Evolutionary conservation across 2,888 invertebrate species (phyloP).

Genomic region (Helleia helle): DNA sequence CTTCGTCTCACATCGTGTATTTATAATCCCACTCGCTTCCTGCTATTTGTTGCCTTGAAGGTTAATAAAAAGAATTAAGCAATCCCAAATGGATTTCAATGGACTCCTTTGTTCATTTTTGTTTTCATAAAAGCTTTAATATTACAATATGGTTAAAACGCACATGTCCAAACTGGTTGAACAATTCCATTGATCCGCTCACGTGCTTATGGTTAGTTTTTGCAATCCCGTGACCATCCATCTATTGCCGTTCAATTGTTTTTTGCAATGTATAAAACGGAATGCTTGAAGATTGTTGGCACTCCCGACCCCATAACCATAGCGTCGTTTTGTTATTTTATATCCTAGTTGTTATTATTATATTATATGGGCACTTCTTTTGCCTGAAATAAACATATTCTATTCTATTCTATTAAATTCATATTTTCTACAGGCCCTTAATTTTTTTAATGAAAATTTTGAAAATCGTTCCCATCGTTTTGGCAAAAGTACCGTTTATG

Average conservation of each 20-base stretch:
- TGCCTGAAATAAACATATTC: no score
- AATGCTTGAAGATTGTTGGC: neutral
- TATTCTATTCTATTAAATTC: no score
- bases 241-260: neutral
- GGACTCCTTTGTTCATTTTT: constrained; percentile 29
- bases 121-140: neutral
- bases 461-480: no score
- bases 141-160: no score
- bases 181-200: neutral
- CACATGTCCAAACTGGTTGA: neutral
- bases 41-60: constrained; percentile 56
- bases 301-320: no score
- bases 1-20: constrained; percentile 60
- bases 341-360: no score
- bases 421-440: no score
- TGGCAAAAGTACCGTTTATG: no score
- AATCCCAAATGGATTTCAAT: constrained; percentile 30
- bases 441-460: no score
- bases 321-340: no score
- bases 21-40: constrained; percentile 66
- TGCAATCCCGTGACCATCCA: neutral
- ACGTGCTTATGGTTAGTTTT: neutral
- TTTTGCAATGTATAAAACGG: neutral
- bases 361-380: no score
- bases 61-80: constrained; percentile 46